Evolutionary conservation across 1,140 invertebrate species (phyloP).

Genomic region (Leptinotarsa undecemlineata): DNA sequence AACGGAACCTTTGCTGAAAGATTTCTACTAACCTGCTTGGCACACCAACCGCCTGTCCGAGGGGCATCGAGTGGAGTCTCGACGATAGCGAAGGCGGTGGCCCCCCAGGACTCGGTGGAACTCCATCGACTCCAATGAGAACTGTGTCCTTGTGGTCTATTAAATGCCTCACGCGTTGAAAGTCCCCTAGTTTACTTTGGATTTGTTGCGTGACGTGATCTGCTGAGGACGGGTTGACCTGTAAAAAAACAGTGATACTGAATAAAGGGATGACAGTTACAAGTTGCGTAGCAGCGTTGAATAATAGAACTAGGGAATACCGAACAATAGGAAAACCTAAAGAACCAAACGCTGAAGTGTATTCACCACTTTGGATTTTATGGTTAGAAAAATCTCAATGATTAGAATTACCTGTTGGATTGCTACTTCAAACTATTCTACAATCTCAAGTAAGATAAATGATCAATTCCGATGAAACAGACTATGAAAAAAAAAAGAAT

Average conservation of each 20-base stretch:
- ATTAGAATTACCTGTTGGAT: no score
- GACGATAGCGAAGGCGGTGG: conserved; percentile 14
- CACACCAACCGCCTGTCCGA: conserved; percentile 9
- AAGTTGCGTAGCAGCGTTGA: no score
- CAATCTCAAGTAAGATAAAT: no score
- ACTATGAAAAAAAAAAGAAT: no score
- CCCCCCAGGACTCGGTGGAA: conserved; percentile 63
- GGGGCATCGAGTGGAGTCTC: conserved; percentile 8
- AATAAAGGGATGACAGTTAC: not conserved
- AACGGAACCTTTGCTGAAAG: not conserved
- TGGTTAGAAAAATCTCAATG: no score
- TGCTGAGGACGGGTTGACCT: conserved; percentile 70
- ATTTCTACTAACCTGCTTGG: conserved; percentile 21
- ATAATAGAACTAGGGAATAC: no score
- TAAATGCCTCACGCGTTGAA: conserved; percentile 67
- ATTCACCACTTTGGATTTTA: no score
- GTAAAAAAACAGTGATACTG: conserved; percentile 37
- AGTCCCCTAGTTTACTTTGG: conserved; percentile 74
- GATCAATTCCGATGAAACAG: no score
- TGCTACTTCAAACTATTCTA: no score
- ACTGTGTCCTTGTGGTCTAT: conserved; percentile 68
- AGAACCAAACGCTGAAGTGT: no score
- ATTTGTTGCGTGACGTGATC: conserved; percentile 76
- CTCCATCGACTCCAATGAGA: conserved; percentile 74
- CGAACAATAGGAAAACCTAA: no score